Conservation (phyloP, 1,140 invertebrate genomes). For the Saxidomus purpurata region DNA sequence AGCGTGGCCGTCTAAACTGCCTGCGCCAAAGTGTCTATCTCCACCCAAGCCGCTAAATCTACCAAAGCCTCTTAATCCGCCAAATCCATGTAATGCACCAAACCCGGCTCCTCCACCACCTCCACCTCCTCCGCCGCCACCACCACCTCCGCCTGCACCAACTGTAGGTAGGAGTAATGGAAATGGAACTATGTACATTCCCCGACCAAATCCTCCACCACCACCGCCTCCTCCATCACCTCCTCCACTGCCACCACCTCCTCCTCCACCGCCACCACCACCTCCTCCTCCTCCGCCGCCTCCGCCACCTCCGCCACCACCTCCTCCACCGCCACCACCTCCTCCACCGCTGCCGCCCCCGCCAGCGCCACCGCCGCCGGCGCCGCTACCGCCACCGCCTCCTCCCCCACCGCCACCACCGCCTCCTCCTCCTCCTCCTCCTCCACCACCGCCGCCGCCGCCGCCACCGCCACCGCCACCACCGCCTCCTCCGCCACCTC, state of each 20-base stretch:
- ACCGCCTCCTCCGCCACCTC: background rate
- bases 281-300: background rate
- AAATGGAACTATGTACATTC: no score
- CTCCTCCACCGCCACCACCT: background rate
- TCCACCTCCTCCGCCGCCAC: background rate
- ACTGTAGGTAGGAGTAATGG: no score
- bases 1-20: background rate
- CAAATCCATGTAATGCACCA: background rate
- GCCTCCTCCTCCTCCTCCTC: background rate
- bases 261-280: background rate
- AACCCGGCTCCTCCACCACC: background rate
- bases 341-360: background rate
- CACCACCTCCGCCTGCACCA: background rate
- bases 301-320: background rate
- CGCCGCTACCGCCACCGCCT: background rate
- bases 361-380: background rate
- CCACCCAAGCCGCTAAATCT: no score
- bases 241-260: background rate
- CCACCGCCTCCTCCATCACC: background rate
- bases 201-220: background rate
- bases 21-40: no score
- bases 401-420: background rate
- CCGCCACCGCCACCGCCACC: background rate
- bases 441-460: background rate
- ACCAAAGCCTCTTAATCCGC: no score